Percentiles rank a stretch among this genome's conserved stretches.
Evolutionary conservation across 1,140 invertebrate genomes (phyloP).

Genomic region (Coptotermes formosanus): DNA sequence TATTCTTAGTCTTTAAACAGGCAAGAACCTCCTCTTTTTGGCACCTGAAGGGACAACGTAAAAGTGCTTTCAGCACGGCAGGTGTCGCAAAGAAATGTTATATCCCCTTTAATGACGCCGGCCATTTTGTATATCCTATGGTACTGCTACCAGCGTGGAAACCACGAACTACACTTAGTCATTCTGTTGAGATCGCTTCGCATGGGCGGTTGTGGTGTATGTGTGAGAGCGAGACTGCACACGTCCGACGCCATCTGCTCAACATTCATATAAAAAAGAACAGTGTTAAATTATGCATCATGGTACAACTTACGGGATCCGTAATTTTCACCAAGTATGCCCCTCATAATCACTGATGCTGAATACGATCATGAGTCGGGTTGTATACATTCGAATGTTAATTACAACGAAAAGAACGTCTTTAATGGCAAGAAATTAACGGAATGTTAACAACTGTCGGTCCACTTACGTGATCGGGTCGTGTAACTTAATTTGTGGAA

Average conservation of each 20-base stretch:
- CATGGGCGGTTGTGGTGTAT: neutral
- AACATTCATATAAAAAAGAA: neutral
- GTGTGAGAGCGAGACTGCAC: neutral
- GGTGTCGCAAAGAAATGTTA: neutral
- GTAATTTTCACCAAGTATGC: neutral
- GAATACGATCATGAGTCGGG: neutral
- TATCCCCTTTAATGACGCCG: neutral
- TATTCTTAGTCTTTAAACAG: too few relatives aligned
- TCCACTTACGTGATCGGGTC: too few relatives aligned
- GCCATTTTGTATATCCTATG: neutral
- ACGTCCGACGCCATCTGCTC: neutral
- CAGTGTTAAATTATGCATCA: neutral
- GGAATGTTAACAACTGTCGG: too few relatives aligned
- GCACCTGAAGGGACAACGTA: neutral
- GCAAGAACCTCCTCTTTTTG: neutral
- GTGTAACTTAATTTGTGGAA: too few relatives aligned
- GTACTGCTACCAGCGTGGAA: constrained; percentile 6
- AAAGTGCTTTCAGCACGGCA: neutral
- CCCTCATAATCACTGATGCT: neutral
- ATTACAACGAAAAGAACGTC: too few relatives aligned
- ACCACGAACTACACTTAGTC: neutral
- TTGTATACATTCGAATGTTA: too few relatives aligned
- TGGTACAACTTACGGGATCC: neutral
- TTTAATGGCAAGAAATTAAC: too few relatives aligned
- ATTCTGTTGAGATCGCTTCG: neutral